A percentile compares a stretch with the other conserved stretches of the same genome.
phyloP scores from a whole-genome alignment of 1,140 invertebrate species.

The Lasioglossum baleicum region DNA sequence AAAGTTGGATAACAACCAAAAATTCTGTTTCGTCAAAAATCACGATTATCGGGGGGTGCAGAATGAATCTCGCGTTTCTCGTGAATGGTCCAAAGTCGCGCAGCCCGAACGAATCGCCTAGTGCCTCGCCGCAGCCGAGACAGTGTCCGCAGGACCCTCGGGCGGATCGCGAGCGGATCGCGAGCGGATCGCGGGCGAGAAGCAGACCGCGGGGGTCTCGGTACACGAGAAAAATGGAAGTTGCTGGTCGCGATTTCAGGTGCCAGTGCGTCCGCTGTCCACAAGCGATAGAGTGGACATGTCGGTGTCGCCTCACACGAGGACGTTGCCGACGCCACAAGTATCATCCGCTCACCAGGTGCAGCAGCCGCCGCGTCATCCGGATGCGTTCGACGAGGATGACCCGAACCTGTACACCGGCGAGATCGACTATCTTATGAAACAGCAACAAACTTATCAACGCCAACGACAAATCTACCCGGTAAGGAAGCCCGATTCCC shows the following conservation, averaged over 20 bases:
- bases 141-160: neutral
- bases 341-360: constrained; percentile 70
- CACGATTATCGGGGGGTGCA: too few relatives aligned
- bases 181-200: too few relatives aligned
- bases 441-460: constrained; percentile 82
- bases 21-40: too few relatives aligned
- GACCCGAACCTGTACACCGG: constrained; percentile 84
- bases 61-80: too few relatives aligned
- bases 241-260: constrained; percentile 58
- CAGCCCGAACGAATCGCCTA: neutral
- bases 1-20: too few relatives aligned
- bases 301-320: constrained; percentile 75
- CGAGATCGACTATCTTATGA: constrained; percentile 88
- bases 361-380: constrained; percentile 75
- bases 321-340: constrained; percentile 74
- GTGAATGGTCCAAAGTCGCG: constrained; percentile 18
- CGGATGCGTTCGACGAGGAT: constrained; percentile 80
- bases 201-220: neutral
- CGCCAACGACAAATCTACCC: constrained; percentile 74
- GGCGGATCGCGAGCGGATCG: too few relatives aligned
- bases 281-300: constrained; percentile 77
- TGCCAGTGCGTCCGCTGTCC: constrained; percentile 73
- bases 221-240: constrained; percentile 39
- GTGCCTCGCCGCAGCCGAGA: constrained; percentile 19
- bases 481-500: constrained; percentile 59